Base-by-base conservation (phyloP, 2,113 vertebrate species). In the Salvelinus alpinus region DNA sequence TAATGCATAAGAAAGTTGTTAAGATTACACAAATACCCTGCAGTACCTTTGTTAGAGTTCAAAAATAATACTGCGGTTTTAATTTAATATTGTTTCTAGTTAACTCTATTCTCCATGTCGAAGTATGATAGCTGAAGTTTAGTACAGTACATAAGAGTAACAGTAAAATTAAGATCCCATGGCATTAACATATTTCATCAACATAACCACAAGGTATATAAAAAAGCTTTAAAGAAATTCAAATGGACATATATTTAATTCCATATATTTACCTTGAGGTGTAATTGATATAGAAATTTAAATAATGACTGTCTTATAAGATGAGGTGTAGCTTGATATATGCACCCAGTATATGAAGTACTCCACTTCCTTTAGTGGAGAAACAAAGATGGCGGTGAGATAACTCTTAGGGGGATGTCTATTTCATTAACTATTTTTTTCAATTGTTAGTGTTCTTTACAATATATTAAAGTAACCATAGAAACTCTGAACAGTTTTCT, bases 381-480 rank as follows among this genome's bases (percentile, higher is more conserved):
- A 65, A 59, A 73, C 75, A 72, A 77, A 74, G 75, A 73, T 62
- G 59, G n/a, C 2, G 76, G 77, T 60, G 71, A 73, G 76, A 34
- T 34, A 78, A 79, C 78, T 77, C 83, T 57, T 70, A 69, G 13
- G 34, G 80, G 81, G 84, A 87, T 80, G 77, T 80, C 82, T 82
- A 80, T 80, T 84, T 82, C 80, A 84, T 71, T 79, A 71, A 31
- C 89, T 87, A 34, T 81, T 84, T 90, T 91, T 77, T 87, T 88
- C 22, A 38, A 71, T 16, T 65, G 79, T 88, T 89, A 90, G 89
- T 88, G 86, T 90, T 90, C 87, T 88, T 87, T 90, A 90, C 86
- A 74, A 87, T 83, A 86, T 91, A 90, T 90, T 91, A 82, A 86
- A 87, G 90, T 81, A 85, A 82, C 81, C 80, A 81, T 91, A 90